Evolutionary conservation across 2,888 invertebrate species (phyloP), one percentile per base, ranked within the genome.

Genomic region (Pediacus dermestoides): DNA sequence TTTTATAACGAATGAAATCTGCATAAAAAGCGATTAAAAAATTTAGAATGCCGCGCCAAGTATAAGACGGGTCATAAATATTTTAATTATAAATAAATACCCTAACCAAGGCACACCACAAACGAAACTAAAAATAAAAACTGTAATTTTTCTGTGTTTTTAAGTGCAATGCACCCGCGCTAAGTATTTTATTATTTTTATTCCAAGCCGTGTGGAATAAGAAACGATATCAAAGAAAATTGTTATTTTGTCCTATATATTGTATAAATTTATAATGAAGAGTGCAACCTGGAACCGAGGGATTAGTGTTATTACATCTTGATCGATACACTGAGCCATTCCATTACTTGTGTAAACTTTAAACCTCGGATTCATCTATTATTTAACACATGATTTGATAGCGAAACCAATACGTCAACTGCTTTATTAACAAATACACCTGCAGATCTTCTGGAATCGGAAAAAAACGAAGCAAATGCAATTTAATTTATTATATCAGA

Each of bases 51-150:
- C 49, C 34, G 54, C 51, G 53, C 53, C 55, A 52, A 55, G 52
- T 56, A 53, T 46, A 52, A 56, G 56, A 51, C 57, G 52, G 44
- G 53, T 56, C 62, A 60, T 61, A 62, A 61, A 61, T 62, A 61
- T 61, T 63, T 63, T 63, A 61, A 63, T 63, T 63, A 63, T 63
- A 64, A 64, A 64, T 65, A 65, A 64, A 63, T 63, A 59, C 60
- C 60, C n/a, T n/a, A n/a, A n/a, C n/a, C n/a, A n/a, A n/a, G n/a
- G n/a, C n/a, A n/a, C n/a, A n/a, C n/a, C 60, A 60, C 57, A 63
- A 57, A 58, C 58, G 58, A 51, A 51, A 61, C 63, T 64, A 64
- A 64, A 64, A 64, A 64, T 64, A 64, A 59, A n/a, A 53, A 57
- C 36, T 54, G 59, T 60, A 58, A 61, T 63, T 63, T 60, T 61